Percentiles rank a stretch among this genome's conserved stretches.
phyloP scores from a whole-genome alignment of 2,113 vertebrate species.

The Spea bombifrons region DNA sequence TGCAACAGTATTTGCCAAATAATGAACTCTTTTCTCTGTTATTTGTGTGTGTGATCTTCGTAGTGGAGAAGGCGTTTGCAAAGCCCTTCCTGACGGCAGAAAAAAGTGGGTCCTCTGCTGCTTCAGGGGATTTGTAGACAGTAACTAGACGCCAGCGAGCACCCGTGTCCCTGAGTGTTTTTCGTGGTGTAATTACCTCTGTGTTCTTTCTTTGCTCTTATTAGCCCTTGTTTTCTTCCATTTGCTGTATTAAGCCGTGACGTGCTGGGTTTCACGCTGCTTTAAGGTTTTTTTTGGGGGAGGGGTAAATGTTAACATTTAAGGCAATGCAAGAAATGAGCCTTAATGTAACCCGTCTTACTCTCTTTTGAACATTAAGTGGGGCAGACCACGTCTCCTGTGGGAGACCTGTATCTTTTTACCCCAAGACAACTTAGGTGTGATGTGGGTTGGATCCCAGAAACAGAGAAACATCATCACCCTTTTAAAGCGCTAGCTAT shows the following conservation, averaged over 20 bases:
- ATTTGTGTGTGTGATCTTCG: slow-evolving; percentile 99
- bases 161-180: slow-evolving; percentile 87
- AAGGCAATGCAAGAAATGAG: too few relatives aligned
- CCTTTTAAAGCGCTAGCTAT: too few relatives aligned
- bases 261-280: too few relatives aligned
- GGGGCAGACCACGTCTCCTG: too few relatives aligned
- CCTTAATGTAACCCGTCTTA: too few relatives aligned
- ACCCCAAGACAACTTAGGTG: too few relatives aligned
- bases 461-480: too few relatives aligned
- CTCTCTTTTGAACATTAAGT: too few relatives aligned
- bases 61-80: slow-evolving; percentile 99
- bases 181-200: slow-evolving; percentile 85
- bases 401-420: too few relatives aligned
- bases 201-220: slow-evolving; percentile 33
- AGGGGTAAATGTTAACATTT: too few relatives aligned
- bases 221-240: not conserved
- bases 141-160: slow-evolving; percentile 91
- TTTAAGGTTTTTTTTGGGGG: too few relatives aligned
- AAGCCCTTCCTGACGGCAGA: slow-evolving; percentile 98
- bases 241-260: not conserved
- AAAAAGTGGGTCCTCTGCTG: slow-evolving; percentile 92
- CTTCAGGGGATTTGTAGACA: slow-evolving; percentile 96
- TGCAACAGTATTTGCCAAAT: slow-evolving; percentile 82
- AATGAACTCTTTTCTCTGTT: slow-evolving; percentile 98
- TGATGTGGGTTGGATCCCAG: too few relatives aligned